phyloP scores from a whole-genome alignment of 2,797 vertebrate species.

The Mycteria americana region DNA sequence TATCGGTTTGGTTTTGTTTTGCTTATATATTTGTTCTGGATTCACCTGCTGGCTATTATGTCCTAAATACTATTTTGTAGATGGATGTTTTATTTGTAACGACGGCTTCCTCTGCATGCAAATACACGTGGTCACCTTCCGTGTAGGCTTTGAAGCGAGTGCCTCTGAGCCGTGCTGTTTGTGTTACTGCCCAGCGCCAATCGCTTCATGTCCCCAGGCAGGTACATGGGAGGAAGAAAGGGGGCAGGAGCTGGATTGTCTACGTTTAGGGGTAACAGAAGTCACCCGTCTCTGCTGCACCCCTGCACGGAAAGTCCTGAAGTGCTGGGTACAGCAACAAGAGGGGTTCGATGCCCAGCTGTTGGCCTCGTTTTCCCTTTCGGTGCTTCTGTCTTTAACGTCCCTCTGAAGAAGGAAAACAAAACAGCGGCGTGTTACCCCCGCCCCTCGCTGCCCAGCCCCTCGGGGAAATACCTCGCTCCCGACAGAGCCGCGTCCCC shows the following conservation, averaged over 20 bases:
- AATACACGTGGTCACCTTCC: fast-evolving
- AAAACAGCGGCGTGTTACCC: fast-evolving
- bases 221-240: too few species aligned
- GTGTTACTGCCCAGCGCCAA: not conserved
- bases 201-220: too few species aligned
- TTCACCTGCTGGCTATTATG: not conserved
- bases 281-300: not conserved
- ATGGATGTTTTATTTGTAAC: not conserved
- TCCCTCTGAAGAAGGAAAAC: not conserved
- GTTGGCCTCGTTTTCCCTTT: not conserved
- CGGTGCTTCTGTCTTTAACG: not conserved
- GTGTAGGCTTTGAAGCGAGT: fast-evolving
- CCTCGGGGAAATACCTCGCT: not conserved
- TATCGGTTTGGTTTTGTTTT: too few species aligned
- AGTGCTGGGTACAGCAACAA: not conserved
- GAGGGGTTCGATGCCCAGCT: not conserved
- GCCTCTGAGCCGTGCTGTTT: not conserved
- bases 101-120: not conserved
- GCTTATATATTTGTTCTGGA: not conserved
- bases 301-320: too few species aligned
- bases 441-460: not conserved
- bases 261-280: not conserved
- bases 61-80: not conserved
- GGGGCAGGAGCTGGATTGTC: not conserved
- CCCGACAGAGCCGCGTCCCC: not conserved